Percentiles rank a stretch among this genome's conserved stretches.
These are phyloP conservation scores for Serranus cabrilla DNA, from an alignment of 2,797 vertebrate species.

Conservation along the genomic window DNA sequence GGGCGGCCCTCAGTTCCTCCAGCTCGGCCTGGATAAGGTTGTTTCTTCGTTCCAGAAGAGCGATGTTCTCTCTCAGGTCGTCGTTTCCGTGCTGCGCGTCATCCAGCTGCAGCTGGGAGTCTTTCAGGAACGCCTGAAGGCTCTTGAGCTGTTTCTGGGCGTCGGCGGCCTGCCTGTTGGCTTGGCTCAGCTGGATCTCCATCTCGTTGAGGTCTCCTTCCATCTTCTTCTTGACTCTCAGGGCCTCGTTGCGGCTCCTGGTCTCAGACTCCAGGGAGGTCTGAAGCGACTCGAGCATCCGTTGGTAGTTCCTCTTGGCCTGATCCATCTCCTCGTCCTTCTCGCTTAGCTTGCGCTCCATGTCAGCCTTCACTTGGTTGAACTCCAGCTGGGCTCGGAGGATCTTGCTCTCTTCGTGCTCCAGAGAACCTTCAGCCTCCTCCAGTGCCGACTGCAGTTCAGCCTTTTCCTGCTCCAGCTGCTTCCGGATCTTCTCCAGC, in stretches of 20 bases:
- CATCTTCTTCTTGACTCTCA: slow-evolving; percentile 92
- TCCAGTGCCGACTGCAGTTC: slow-evolving; percentile 88
- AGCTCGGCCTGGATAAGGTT: slow-evolving; percentile 87
- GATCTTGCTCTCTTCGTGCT: slow-evolving; percentile 94
- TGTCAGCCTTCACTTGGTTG: slow-evolving; percentile 91
- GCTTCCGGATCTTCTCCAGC: no score
- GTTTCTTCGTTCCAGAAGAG: slow-evolving; percentile 84
- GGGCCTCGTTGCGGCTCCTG: slow-evolving; percentile 90
- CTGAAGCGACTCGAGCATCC: slow-evolving; percentile 91
- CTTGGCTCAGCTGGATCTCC: slow-evolving; percentile 89
- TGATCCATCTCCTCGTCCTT: slow-evolving; percentile 96
- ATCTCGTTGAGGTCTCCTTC: no score
- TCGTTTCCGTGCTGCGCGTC: slow-evolving; percentile 80
- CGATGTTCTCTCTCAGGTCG: slow-evolving; percentile 82
- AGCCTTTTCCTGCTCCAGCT: slow-evolving; percentile 87
- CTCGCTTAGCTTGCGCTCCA: slow-evolving; percentile 91
- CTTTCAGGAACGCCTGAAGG: slow-evolving; percentile 82
- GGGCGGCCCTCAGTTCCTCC: slow-evolving; percentile 87
- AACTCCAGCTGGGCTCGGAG: slow-evolving; percentile 93
- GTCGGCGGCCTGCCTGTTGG: slow-evolving; percentile 87
- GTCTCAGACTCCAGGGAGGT: slow-evolving; percentile 92
- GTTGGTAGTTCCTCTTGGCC: slow-evolving; percentile 92
- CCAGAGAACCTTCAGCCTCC: slow-evolving; percentile 89
- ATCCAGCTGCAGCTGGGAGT: slow-evolving; percentile 87
- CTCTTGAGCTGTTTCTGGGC: slow-evolving; percentile 85